A percentile compares a stretch with the other conserved stretches of the same genome.
Evolutionary conservation across 1,140 invertebrate species (phyloP).

Genomic region (Heliothis subflexa): DNA sequence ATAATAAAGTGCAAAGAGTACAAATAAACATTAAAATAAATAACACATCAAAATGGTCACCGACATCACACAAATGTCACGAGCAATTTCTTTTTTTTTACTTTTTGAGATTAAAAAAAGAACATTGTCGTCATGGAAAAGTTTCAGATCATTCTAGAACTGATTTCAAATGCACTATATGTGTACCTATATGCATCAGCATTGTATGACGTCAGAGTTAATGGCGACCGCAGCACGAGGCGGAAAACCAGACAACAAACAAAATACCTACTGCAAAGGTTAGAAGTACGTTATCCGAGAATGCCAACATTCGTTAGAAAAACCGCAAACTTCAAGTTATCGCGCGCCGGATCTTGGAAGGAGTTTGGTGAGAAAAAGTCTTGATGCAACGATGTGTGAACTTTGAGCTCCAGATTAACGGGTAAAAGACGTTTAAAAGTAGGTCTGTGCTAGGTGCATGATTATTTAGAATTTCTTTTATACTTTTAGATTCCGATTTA

Average conservation of each 20-base stretch:
- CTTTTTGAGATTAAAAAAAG: not conserved
- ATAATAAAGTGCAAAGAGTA: too few species aligned
- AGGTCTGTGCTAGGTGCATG: not conserved
- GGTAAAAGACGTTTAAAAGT: not conserved
- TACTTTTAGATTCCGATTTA: too few species aligned
- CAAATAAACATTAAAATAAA: too few species aligned
- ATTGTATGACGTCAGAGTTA: conserved; percentile 8
- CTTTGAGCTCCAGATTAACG: not conserved
- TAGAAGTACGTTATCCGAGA: not conserved
- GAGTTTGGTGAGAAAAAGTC: conserved; percentile 9
- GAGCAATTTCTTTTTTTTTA: not conserved
- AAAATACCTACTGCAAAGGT: conserved; percentile 26
- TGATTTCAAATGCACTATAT: not conserved
- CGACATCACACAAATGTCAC: not conserved
- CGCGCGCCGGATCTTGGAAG: conserved; percentile 1
- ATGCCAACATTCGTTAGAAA: conserved; percentile 31
- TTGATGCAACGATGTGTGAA: not conserved
- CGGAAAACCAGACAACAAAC: conserved; percentile 24
- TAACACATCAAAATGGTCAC: too few species aligned
- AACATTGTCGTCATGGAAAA: not conserved
- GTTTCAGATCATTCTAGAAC: conserved; percentile 6
- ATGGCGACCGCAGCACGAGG: conserved; percentile 15
- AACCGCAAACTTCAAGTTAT: conserved; percentile 20
- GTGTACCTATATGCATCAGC: not conserved
- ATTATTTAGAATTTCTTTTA: too few species aligned